These are phyloP conservation scores for Nipponia nippon DNA, from an alignment of 2,113 vertebrate species.

Conservation along the genomic window DNA sequence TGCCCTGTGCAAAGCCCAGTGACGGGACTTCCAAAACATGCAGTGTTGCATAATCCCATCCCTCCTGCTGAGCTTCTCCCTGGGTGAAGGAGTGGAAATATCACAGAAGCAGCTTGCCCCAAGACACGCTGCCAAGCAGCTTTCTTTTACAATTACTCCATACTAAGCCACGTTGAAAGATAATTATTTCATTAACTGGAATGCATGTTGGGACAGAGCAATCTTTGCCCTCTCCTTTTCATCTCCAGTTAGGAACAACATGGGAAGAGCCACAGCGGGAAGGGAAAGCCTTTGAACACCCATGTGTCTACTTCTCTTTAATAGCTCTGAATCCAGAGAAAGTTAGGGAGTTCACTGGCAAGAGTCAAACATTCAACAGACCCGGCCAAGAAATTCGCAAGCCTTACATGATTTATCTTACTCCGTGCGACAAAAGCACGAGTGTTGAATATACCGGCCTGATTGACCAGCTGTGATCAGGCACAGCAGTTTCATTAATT, in stretches of 20 bases:
- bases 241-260: slow-evolving; percentile 33
- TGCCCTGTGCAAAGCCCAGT: background rate
- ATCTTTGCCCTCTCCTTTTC: slow-evolving; percentile 46
- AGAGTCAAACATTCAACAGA: background rate
- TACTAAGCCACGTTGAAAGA: slow-evolving; percentile 20
- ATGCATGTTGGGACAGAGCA: slow-evolving; percentile 15
- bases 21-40: slow-evolving; percentile 4
- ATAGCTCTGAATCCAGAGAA: background rate
- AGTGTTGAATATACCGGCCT: background rate
- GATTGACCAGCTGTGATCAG: background rate
- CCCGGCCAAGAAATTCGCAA: background rate
- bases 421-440: background rate
- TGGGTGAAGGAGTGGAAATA: background rate
- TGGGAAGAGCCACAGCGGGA: background rate
- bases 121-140: background rate
- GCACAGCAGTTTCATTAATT: background rate
- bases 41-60: background rate
- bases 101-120: background rate
- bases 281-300: slow-evolving; percentile 48
- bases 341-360: background rate
- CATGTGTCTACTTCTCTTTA: background rate
- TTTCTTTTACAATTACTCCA: slow-evolving; percentile 44
- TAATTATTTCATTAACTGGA: slow-evolving; percentile 50
- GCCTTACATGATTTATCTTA: background rate
- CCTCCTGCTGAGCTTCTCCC: background rate